These are phyloP conservation scores for Drosophila ambigua DNA, from an alignment of 1,140 invertebrate species.

Conservation along the genomic window DNA sequence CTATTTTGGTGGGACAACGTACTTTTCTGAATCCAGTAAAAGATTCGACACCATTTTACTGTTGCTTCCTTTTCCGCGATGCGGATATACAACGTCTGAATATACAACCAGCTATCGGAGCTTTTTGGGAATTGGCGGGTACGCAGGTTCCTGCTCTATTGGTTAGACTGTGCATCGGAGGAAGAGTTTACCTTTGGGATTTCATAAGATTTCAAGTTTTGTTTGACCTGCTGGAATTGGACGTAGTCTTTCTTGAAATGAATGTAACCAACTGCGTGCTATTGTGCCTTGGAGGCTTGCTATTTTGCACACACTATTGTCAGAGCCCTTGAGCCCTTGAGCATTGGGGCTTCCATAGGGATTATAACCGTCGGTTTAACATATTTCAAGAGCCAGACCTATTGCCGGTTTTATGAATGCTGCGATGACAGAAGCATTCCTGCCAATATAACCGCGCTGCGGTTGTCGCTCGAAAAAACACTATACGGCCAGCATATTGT, in stretches of 20 bases:
- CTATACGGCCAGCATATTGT: constrained; percentile 90
- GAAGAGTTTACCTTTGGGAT: too few species aligned
- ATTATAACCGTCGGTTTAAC: constrained; percentile 3
- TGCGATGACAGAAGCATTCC: constrained; percentile 84
- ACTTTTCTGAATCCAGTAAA: too few species aligned
- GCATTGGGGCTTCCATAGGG: constrained; percentile 26
- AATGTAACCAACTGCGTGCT: not conserved
- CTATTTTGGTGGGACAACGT: too few species aligned
- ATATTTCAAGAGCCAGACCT: constrained; percentile 52
- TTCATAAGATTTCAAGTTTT: too few species aligned
- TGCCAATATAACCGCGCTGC: constrained; percentile 78
- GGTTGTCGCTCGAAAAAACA: constrained; percentile 54
- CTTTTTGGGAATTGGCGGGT: too few species aligned
- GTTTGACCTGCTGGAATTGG: too few species aligned
- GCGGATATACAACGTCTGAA: too few species aligned
- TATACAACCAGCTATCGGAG: too few species aligned
- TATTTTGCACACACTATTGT: not conserved
- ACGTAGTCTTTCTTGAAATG: not conserved
- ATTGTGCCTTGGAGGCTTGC: constrained; percentile 1
- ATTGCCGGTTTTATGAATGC: constrained; percentile 83
- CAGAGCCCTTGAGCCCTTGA: constrained; percentile 45
- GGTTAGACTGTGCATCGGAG: too few species aligned
- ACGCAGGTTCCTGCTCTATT: too few species aligned
- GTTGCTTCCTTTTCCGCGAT: too few species aligned
- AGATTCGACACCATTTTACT: too few species aligned